Evolutionary conservation across 2,888 invertebrate species (phyloP), one percentile per base, ranked within the genome.

Genomic region (Machimus atricapillus): DNA sequence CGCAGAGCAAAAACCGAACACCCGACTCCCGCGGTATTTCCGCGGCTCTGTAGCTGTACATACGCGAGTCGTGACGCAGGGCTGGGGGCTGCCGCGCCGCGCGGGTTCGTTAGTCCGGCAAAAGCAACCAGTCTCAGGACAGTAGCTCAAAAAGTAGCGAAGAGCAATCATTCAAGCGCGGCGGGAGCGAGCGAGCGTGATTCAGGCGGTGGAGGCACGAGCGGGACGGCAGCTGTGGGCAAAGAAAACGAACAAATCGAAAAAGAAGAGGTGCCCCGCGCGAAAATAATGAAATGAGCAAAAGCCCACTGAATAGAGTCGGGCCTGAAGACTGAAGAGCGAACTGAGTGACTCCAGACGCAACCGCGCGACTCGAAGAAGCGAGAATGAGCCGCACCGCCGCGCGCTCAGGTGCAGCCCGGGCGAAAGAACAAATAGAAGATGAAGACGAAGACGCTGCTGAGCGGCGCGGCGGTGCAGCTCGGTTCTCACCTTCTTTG

Each of bases 71-170:
- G 34, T 7, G 34, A 6, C 34, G 34, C 78, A 46, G 23, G 40
- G 78, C 40, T 16, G 37, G 76, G 27, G 56, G 52, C n/a, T 52
- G 66, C 43, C 27, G 23, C 83, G 66, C 43, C 27, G 23, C 83
- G 66, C n/a, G 37, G 58, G 66, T 19, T 31, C 58, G 83, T 16
- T 23, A n/a, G 27, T 31, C 40, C 37, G 23, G 66, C 34, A 19
- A 83, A n/a, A 66, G 83, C 83, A 66, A 83, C 83, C 83, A 83
- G 83, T 83, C 37, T 83, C 83, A 83, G 66, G 66, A 83, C 83
- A 66, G 83, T 83, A 83, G 83, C 83, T 83, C 23, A 37, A 83
- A 79, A 83, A 83, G 83, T 83, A 83, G 83, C 83, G 34, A 83
- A 23, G 66, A 83, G 83, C 19, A 83, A 83, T 83, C 34, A 83